A percentile compares a stretch with the other conserved stretches of the same genome.
Conservation (phyloP, 1,140 invertebrate genomes). For the Formica selysi region DNA sequence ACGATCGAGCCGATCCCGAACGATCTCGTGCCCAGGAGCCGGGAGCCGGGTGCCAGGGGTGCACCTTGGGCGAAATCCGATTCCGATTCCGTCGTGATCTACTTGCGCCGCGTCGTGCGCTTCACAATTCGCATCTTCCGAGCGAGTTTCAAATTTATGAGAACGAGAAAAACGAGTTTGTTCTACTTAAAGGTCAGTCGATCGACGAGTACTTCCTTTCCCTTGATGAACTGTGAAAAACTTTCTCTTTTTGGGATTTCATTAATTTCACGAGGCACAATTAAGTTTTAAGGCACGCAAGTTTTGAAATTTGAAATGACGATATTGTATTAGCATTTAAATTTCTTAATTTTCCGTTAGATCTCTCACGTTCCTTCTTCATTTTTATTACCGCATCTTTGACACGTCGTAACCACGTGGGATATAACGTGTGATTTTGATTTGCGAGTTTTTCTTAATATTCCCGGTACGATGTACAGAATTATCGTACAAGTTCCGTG, state of each 20-base stretch:
- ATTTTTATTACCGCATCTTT: background rate
- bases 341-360: background rate
- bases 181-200: slow-evolving; percentile 46
- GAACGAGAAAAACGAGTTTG: background rate
- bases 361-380: background rate
- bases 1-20: background rate
- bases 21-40: background rate
- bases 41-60: background rate
- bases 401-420: background rate
- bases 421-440: background rate
- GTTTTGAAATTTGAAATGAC: background rate
- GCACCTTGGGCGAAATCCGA: background rate
- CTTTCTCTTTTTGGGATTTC: slow-evolving; percentile 35
- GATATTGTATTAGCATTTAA: background rate
- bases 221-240: background rate
- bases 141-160: background rate
- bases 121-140: background rate
- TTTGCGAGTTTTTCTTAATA: background rate
- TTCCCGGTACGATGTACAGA: background rate
- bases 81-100: background rate
- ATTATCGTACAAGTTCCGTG: background rate
- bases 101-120: background rate
- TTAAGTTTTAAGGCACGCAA: background rate
- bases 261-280: background rate
- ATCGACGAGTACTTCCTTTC: slow-evolving; percentile 45